Percentiles rank a stretch among this genome's conserved stretches.
Evolutionary conservation across 2,797 vertebrate species (phyloP).

Genomic region (Balearica regulorum): DNA sequence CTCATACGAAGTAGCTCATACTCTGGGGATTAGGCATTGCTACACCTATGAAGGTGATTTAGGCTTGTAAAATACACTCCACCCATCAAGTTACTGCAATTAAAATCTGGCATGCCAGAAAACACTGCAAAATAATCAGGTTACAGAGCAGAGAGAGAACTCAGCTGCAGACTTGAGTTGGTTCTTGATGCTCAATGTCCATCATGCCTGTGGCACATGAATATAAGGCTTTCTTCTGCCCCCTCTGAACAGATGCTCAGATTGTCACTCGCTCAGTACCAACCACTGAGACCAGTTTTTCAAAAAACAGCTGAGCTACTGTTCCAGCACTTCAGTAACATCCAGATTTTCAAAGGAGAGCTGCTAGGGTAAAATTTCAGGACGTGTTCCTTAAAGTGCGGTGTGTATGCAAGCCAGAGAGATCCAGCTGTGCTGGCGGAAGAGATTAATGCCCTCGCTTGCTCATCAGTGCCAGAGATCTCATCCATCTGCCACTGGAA

Average conservation of each 20-base stretch:
- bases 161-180: background rate
- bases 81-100: background rate
- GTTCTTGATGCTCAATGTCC: background rate
- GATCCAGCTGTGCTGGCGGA: conserved; percentile 15
- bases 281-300: background rate
- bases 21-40: conserved; percentile 5
- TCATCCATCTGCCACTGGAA: conserved; percentile 21
- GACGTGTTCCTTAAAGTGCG: background rate
- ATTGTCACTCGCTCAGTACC: background rate
- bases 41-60: background rate
- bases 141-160: background rate
- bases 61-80: background rate
- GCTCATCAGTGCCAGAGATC: background rate
- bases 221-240: background rate
- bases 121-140: background rate
- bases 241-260: background rate
- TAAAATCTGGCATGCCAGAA: background rate
- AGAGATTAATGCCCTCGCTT: conserved; percentile 1
- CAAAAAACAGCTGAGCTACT: background rate
- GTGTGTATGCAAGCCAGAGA: accelerated
- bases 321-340: background rate
- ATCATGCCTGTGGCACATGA: background rate
- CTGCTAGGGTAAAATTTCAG: background rate
- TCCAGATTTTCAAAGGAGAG: background rate
- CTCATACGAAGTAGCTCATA: background rate